Evolutionary conservation across 2,888 invertebrate genomes (phyloP).

Genomic region (Aphodius sticticus): DNA sequence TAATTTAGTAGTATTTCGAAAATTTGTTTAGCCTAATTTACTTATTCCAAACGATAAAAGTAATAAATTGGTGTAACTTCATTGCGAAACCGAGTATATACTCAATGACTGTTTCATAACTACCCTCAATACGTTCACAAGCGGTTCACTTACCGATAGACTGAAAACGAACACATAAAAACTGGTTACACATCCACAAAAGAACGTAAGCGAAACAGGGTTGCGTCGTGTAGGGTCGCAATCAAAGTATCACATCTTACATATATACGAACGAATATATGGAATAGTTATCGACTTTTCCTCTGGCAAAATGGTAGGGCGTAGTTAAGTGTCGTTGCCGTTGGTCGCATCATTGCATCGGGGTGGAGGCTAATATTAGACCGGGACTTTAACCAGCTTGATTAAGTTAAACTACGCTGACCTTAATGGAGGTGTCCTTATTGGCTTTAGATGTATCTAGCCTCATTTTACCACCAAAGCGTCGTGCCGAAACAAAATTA

Average conservation of each 20-base stretch:
- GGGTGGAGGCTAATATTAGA: not conserved
- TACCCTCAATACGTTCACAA: too few species aligned
- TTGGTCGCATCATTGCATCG: not conserved
- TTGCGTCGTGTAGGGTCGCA: not conserved
- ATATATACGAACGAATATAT: not conserved
- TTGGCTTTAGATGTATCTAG: not conserved
- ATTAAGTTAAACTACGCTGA: not conserved
- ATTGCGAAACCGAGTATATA: too few species aligned
- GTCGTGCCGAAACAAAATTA: not conserved
- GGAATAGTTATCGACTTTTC: not conserved
- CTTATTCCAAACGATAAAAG: too few species aligned
- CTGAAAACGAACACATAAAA: not conserved
- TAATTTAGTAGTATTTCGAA: too few species aligned
- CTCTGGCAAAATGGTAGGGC: not conserved
- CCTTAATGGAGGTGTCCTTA: not conserved
- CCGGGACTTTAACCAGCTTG: not conserved
- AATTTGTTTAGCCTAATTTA: too few species aligned
- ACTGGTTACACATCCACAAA: not conserved
- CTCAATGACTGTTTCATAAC: too few species aligned
- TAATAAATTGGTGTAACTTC: too few species aligned
- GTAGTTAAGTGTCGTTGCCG: not conserved
- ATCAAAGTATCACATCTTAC: not conserved
- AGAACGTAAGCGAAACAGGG: not conserved
- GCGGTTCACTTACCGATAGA: not conserved
- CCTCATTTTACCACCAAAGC: not conserved